Evolutionary conservation across 2,888 invertebrate genomes (phyloP), one percentile per base, ranked within the genome.

Genomic region (Leistus spinibarbis): DNA sequence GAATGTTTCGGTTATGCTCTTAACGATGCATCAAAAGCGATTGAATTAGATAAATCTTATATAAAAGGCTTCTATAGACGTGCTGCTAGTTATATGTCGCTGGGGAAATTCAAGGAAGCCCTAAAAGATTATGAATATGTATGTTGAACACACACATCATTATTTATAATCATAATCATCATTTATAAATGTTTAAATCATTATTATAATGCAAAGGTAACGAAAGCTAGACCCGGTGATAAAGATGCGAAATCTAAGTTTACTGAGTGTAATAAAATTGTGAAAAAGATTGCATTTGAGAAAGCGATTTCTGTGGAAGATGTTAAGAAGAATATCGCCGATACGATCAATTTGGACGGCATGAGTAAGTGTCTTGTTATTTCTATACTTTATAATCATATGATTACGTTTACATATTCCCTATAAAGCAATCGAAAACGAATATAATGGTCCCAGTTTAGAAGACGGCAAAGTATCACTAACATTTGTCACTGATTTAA

Each of bases 61-160:
- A 89, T 97, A 22, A 99, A 99, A 88, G 99, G 97, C 0, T 99
- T 97, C 85, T 99, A 99, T 85, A 90, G 99, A 81, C 89, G 99
- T 82, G 99, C 99, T 0, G 96, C 97, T 1, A 94, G 99, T 40
- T 91, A 97, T 82, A 99, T 99, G 98, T 96, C 98, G 23, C 87
- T 99, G 83, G 98, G 99, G 79, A 98, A 98, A 88, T 98, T 97
- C 86, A 98, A 98, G 88, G 89, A 94, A 86, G 99, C 99, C 9
- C 89, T 99, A 79, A 94, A 93, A 85, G 99, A 99, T 88, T 99
- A 96, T 88, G 98, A 98, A 91, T 93, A 95, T 85, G 97, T 97
- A 88, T 89, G 91, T 89, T 53, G 24, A 60, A 24, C 17, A 0
- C 9, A 19, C n/a, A 66, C 22, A 57, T 60, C 4, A 54, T 24